phyloP scores from a whole-genome alignment of 2,888 invertebrate species.

The Trissolcus brochymenae region DNA sequence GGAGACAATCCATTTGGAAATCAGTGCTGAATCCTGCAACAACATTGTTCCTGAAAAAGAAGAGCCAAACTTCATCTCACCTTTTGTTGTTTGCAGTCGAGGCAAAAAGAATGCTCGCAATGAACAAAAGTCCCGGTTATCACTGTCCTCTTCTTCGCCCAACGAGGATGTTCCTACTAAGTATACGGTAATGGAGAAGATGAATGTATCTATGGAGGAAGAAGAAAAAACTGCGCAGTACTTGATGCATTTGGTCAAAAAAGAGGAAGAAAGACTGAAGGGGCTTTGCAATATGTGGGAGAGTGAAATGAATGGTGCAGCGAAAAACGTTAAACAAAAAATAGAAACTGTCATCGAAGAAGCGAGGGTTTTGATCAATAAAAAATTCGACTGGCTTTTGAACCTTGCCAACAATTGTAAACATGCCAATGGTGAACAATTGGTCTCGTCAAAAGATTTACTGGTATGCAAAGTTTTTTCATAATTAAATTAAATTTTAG shows the following conservation, averaged over 20 bases:
- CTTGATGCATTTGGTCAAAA: slow-evolving; percentile 76
- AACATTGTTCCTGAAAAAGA: not conserved
- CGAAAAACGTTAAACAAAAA: slow-evolving; percentile 79
- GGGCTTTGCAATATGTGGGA: slow-evolving; percentile 80
- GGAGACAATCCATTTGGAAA: slow-evolving; percentile 4
- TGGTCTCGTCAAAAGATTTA: slow-evolving; percentile 83
- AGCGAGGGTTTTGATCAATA: slow-evolving; percentile 84
- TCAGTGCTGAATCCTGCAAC: not conserved
- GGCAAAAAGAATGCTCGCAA: slow-evolving; percentile 80
- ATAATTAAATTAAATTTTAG: not conserved
- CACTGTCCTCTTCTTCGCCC: slow-evolving; percentile 41
- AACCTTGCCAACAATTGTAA: slow-evolving; percentile 74
- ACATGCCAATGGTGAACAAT: slow-evolving; percentile 64
- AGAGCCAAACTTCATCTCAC: slow-evolving; percentile 65
- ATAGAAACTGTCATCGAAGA: slow-evolving; percentile 87
- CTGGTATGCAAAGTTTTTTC: slow-evolving; percentile 70
- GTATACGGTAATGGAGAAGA: slow-evolving; percentile 65
- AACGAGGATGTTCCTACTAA: slow-evolving; percentile 66
- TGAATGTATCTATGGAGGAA: slow-evolving; percentile 69
- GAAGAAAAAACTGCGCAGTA: slow-evolving; percentile 73
- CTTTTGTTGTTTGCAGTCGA: slow-evolving; percentile 80
- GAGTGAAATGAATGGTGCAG: slow-evolving; percentile 72
- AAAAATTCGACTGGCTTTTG: slow-evolving; percentile 88
- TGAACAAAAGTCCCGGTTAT: slow-evolving; percentile 72
- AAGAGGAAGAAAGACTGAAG: slow-evolving; percentile 78